Evolutionary conservation across 2,113 vertebrate genomes (phyloP).

Genomic region (Dasypus novemcinctus): DNA sequence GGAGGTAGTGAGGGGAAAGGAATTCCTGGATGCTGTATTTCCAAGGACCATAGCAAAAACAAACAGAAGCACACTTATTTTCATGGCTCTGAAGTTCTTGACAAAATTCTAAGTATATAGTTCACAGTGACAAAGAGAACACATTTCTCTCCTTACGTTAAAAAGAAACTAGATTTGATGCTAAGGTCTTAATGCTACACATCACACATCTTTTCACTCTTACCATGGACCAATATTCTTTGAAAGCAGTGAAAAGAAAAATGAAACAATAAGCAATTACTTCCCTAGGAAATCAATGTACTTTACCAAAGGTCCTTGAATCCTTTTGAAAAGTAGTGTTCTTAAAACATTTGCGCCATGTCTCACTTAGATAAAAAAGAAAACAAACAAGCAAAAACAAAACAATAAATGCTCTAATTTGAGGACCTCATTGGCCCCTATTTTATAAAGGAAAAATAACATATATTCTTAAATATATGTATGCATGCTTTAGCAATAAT

Average conservation of each 20-base stretch:
- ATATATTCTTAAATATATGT: too few relatives aligned
- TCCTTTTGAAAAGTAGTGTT: background rate
- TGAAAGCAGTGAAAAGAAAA: background rate
- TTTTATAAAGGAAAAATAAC: too few relatives aligned
- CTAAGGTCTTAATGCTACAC: background rate
- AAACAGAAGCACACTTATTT: background rate
- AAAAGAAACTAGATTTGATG: background rate
- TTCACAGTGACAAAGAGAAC: background rate
- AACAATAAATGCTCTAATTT: background rate
- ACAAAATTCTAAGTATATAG: background rate
- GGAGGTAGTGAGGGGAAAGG: background rate
- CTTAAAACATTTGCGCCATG: background rate
- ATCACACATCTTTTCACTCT: background rate
- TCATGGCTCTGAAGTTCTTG: background rate
- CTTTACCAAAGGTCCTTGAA: background rate
- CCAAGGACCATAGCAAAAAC: background rate
- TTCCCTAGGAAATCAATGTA: background rate
- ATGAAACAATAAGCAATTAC: background rate
- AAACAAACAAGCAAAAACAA: too few relatives aligned
- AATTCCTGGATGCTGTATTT: background rate
- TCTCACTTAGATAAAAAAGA: background rate
- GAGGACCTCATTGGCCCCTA: too few relatives aligned
- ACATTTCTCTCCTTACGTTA: background rate
- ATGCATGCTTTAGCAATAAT: too few relatives aligned
- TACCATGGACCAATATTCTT: background rate